Percentiles rank a stretch among this genome's conserved stretches.
These are phyloP conservation scores for Xylota sylvarum DNA, from an alignment of 2,888 invertebrate species.

Conservation along the genomic window DNA sequence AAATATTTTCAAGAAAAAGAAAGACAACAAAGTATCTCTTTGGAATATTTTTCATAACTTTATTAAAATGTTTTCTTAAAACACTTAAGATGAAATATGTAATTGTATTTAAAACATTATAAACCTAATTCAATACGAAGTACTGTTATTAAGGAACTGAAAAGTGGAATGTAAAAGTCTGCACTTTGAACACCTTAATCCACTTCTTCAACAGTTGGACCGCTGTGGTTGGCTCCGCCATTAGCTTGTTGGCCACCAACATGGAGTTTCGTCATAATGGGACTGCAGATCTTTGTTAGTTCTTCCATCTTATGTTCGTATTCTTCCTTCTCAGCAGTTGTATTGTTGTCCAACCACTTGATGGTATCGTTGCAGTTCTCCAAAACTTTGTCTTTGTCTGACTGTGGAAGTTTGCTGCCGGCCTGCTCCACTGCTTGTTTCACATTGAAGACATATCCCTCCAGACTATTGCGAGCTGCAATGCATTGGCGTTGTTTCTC, in stretches of 20 bases:
- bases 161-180: background rate
- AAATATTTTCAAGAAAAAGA: too few species aligned
- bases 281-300: slow-evolving; percentile 83
- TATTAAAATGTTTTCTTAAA: too few species aligned
- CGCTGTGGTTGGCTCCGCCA: slow-evolving; percentile 86
- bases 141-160: background rate
- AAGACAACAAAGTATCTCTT: too few species aligned
- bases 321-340: slow-evolving; percentile 91
- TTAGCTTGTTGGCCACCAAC: slow-evolving; percentile 86
- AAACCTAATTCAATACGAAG: too few species aligned
- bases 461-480: slow-evolving; percentile 89
- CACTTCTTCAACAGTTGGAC: slow-evolving; percentile 81
- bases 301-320: slow-evolving; percentile 86
- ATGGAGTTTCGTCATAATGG: slow-evolving; percentile 86
- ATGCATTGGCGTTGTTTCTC: slow-evolving; percentile 89
- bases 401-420: slow-evolving; percentile 87
- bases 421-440: slow-evolving; percentile 89
- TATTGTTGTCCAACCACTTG: slow-evolving; percentile 91
- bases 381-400: slow-evolving; percentile 89
- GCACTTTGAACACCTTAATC: slow-evolving; percentile 77
- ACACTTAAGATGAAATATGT: too few species aligned
- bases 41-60: too few species aligned
- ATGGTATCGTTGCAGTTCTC: slow-evolving; percentile 88
- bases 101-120: too few species aligned
- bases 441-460: slow-evolving; percentile 89